Evolutionary conservation across 2,888 invertebrate species (phyloP), one percentile per base, ranked within the genome.

Genomic region (Carterocephalus palaemon): DNA sequence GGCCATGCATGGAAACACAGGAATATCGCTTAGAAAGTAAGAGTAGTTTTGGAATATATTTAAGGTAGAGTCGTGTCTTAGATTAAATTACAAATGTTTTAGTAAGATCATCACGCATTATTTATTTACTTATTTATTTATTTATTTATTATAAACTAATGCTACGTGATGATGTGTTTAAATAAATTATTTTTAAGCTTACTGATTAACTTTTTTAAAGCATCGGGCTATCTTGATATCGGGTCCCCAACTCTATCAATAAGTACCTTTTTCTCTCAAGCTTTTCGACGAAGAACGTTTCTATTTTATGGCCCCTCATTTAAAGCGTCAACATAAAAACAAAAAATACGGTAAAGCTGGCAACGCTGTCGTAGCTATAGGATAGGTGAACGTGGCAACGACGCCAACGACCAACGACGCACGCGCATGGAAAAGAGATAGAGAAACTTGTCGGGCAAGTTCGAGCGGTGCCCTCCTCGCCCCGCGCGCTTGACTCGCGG

Each of bases 241-340:
- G n/a, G n/a, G n/a, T n/a, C n/a, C n/a, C 49, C 53, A 54, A 59
- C 53, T 56, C 57, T 51, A 55, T 59, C 54, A 57, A 53, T 60
- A n/a, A n/a, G n/a, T n/a, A n/a, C n/a, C 5, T 23, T 31, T 52
- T 52, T 49, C 51, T 57, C 53, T 53, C 42, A 56, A 55, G 59
- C 62, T 63, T 66, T 69, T 69, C 66, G 51, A 62, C 57, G 58
- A 70, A 63, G 63, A 64, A 64, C 65, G 67, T 77, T 78, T 77
- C 75, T 80, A 78, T 71, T 79, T 80, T 78, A 82, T 76, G 70
- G 76, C 71, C 76, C 73, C 75, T 79, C 72, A 75, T 79, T 79
- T 80, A 67, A 74, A 76, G 74, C 80, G 71, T 78, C 76, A 81
- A 81, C 70, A 76, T 65, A 78, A 78, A n/a, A 79, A 81, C 75